A percentile compares a stretch with the other conserved stretches of the same genome.
Evolutionary conservation across 2,797 vertebrate species (phyloP).

Genomic region (Muraenolepis orangiensis): DNA sequence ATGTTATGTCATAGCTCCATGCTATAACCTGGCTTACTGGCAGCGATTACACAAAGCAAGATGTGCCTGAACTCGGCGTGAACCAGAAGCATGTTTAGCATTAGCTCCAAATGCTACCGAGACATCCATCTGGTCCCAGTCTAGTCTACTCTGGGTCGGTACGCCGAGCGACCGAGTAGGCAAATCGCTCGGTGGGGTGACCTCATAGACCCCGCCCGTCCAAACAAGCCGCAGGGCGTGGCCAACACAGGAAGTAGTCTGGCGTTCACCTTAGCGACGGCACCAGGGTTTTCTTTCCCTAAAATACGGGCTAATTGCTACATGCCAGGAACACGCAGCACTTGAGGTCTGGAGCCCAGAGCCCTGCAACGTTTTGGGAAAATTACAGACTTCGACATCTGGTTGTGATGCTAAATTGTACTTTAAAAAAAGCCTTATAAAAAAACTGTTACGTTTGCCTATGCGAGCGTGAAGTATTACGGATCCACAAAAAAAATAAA

Average conservation of each 20-base stretch:
- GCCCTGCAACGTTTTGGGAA: constrained; percentile 67
- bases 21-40: no score
- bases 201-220: neutral
- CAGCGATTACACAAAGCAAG: neutral
- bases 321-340: constrained; percentile 66
- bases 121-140: neutral
- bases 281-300: constrained; percentile 67
- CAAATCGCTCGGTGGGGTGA: neutral
- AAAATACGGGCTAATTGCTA: constrained; percentile 77
- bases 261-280: constrained; percentile 49
- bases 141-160: neutral
- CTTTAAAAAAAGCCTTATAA: constrained; percentile 71
- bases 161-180: neutral
- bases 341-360: constrained; percentile 72
- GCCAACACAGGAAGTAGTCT: constrained; percentile 17
- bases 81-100: neutral
- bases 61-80: neutral
- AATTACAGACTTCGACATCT: constrained; percentile 79
- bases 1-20: no score
- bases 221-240: neutral
- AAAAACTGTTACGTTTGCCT: constrained; percentile 52
- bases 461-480: constrained; percentile 41
- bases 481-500: constrained; percentile 25
- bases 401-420: constrained; percentile 76
- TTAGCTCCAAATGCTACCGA: neutral